These are phyloP conservation scores for Dolichopus griseipennis DNA, from an alignment of 2,888 invertebrate genomes.

Conservation along the genomic window DNA sequence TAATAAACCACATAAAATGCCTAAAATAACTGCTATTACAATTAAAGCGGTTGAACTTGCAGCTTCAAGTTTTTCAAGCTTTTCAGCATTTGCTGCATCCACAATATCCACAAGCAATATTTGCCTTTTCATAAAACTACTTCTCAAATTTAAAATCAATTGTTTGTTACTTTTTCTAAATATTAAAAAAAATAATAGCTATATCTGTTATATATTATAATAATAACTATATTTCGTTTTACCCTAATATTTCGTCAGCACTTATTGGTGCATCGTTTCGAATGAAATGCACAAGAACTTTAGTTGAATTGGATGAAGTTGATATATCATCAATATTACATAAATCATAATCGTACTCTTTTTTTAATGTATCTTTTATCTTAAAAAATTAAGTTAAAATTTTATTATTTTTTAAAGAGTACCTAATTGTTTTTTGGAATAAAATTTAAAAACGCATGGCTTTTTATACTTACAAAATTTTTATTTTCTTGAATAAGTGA, in stretches of 20 bases:
- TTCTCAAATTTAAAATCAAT: not conserved
- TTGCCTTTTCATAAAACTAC: not conserved
- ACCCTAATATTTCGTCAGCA: constrained; percentile 46
- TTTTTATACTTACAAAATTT: constrained; percentile 45
- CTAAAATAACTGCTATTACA: constrained; percentile 47
- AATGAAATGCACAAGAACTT: constrained; percentile 53
- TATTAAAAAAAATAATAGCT: constrained; percentile 9
- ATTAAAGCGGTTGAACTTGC: constrained; percentile 44
- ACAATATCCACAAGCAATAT: not conserved
- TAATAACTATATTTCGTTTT: constrained; percentile 7
- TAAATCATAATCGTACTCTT: constrained; percentile 46
- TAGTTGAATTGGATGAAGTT: constrained; percentile 36
- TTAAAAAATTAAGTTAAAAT: constrained; percentile 29
- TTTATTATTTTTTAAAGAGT: not conserved
- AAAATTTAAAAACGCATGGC: not conserved
- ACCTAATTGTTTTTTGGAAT: not conserved
- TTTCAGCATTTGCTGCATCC: not conserved
- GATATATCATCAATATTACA: constrained; percentile 52
- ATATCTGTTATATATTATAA: no score
- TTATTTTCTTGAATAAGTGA: constrained; percentile 28
- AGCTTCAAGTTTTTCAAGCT: not conserved
- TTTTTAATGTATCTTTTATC: constrained; percentile 49
- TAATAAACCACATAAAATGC: constrained; percentile 46
- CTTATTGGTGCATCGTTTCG: constrained; percentile 46
- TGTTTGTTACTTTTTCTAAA: not conserved